Conservation (phyloP, 2,113 vertebrate genomes). For the Ceratotherium simum region DNA sequence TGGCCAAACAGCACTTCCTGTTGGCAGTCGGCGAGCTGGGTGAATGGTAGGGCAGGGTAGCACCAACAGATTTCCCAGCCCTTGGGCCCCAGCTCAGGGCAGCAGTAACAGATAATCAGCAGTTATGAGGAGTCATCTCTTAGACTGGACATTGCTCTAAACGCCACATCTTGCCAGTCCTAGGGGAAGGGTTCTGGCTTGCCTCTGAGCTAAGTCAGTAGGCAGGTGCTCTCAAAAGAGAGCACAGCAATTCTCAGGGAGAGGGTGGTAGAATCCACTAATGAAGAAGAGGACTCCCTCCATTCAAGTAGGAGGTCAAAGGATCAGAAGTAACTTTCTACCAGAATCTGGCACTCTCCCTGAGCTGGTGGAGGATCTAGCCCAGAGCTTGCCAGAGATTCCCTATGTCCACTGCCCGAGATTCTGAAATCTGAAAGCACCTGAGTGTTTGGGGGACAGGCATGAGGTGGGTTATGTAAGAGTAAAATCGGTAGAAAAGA, state of each 20-base stretch:
- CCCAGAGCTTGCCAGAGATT: conserved; percentile 51
- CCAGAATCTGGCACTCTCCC: conserved; percentile 26
- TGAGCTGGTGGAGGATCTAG: conserved; percentile 52
- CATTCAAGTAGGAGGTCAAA: conserved; percentile 9
- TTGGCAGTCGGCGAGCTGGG: conserved; percentile 73
- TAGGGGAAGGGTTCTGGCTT: conserved; percentile 59
- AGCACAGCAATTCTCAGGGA: conserved; percentile 58
- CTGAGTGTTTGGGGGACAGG: conserved; percentile 69
- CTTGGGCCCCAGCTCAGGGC: conserved; percentile 77
- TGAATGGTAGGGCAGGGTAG: conserved; percentile 71
- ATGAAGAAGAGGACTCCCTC: conserved; percentile 31
- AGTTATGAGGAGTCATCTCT: conserved; percentile 65
- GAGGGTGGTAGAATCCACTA: conserved; percentile 7
- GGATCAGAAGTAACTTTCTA: conserved; percentile 22
- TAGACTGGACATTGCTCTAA: conserved; percentile 66
- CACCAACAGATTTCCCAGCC: conserved; percentile 66
- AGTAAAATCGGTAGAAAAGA: conserved; percentile 52
- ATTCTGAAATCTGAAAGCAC: conserved; percentile 80
- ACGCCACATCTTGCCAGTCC: conserved; percentile 35
- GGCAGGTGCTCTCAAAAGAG: conserved; percentile 42
- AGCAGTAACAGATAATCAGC: conserved; percentile 78
- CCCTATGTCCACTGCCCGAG: conserved; percentile 66
- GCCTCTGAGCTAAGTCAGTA: conserved; percentile 63
- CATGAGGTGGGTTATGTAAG: conserved; percentile 16
- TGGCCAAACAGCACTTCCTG: conserved; percentile 80